Conservation (phyloP, 2,113 vertebrate species). For the Epinephelus fuscoguttatus region DNA sequence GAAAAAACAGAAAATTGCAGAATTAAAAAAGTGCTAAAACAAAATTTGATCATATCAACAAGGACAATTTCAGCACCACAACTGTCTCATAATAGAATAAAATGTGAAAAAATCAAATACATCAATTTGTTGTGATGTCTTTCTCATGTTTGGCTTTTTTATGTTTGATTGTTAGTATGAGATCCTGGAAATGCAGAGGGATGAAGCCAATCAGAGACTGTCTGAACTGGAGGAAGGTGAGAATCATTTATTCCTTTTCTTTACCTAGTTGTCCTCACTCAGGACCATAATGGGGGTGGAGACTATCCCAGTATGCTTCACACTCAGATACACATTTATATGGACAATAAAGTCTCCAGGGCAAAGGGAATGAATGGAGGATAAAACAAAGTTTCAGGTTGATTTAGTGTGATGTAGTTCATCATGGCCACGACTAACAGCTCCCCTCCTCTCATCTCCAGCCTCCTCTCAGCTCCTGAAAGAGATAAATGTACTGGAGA, state of each 20-base stretch:
- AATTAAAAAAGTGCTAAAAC: slow-evolving; percentile 17
- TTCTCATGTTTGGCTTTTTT: slow-evolving; percentile 8
- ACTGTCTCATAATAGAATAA: background rate
- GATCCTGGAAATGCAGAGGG: slow-evolving; percentile 70
- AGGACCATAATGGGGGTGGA: background rate
- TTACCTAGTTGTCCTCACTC: background rate
- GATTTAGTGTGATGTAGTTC: background rate
- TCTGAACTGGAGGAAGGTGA: slow-evolving; percentile 84
- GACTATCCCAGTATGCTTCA: background rate
- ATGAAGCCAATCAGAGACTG: slow-evolving; percentile 77
- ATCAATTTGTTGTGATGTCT: background rate
- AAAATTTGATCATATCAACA: slow-evolving; percentile 24
- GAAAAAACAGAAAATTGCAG: background rate
- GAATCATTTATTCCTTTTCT: slow-evolving; percentile 2
- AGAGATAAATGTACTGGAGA: slow-evolving; percentile 84
- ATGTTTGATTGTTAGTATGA: slow-evolving; percentile 62
- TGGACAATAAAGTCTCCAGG: too few relatives aligned
- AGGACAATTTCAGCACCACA: background rate
- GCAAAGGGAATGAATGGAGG: too few relatives aligned
- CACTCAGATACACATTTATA: background rate
- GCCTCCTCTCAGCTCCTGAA: slow-evolving; percentile 85
- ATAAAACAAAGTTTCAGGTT: background rate
- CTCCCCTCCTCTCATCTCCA: slow-evolving; percentile 35
- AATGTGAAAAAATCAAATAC: slow-evolving; percentile 15
- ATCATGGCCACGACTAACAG: background rate